A percentile compares a stretch with the other conserved stretches of the same genome.
Evolutionary conservation across 2,888 invertebrate species (phyloP).

Genomic region (Trachelus stipa): DNA sequence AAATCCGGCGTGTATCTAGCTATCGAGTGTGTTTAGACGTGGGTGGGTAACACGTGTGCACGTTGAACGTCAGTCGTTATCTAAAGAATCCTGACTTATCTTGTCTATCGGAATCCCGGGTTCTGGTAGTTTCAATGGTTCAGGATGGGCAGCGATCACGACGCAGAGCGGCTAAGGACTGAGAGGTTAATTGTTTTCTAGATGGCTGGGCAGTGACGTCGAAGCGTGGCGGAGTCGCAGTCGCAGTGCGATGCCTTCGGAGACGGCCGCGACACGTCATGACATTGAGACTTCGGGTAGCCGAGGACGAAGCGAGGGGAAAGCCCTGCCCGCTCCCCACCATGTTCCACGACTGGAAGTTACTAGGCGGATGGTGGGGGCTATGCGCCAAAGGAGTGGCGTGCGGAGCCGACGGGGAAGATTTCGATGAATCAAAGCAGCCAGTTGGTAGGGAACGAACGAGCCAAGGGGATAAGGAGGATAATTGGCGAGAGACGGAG

Average conservation of each 20-base stretch:
- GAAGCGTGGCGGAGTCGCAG: constrained; percentile 11
- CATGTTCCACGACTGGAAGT: neutral
- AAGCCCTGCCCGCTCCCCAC: constrained; percentile 11
- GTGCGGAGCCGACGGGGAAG: constrained; percentile 21
- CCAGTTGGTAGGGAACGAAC: constrained; percentile 56
- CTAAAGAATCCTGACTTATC: neutral
- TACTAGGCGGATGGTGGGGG: neutral
- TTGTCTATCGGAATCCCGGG: neutral
- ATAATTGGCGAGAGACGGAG: constrained; percentile 1
- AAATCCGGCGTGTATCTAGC: neutral
- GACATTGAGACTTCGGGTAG: constrained; percentile 25
- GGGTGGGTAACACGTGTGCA: neutral
- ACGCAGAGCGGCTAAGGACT: neutral
- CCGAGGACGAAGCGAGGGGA: neutral
- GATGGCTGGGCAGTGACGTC: neutral
- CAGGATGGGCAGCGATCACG: neutral
- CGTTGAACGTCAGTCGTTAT: neutral
- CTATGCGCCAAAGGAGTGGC: constrained; percentile 12
- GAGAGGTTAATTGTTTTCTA: neutral
- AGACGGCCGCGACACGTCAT: constrained; percentile 21
- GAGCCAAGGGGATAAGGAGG: constrained; percentile 61
- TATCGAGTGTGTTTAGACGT: neutral
- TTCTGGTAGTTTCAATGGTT: neutral
- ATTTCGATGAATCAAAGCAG: constrained; percentile 23
- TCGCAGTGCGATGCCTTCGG: constrained; percentile 18